Evolutionary conservation across 2,113 vertebrate species (phyloP).

Genomic region (Piaya cayana): DNA sequence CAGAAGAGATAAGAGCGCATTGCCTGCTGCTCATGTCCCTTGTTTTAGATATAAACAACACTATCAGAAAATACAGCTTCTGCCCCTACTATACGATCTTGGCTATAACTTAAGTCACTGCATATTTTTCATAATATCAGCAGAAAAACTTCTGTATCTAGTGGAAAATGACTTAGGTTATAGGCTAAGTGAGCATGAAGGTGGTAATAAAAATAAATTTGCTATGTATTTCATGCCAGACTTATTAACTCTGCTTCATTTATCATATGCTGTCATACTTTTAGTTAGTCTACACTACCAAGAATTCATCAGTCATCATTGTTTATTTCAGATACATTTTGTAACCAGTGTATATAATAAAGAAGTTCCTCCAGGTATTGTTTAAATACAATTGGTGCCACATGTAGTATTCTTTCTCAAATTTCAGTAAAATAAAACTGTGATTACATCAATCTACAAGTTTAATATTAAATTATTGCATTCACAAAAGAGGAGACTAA

Average conservation of each 20-base stretch:
- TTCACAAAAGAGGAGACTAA: constrained; percentile 44
- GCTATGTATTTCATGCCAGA: not conserved
- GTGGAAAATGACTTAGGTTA: not conserved
- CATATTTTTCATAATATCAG: not conserved
- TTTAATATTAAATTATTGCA: constrained; percentile 21
- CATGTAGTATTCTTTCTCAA: not conserved
- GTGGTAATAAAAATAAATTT: constrained; percentile 21
- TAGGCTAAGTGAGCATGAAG: not conserved
- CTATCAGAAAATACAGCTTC: not conserved
- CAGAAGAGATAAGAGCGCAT: not conserved
- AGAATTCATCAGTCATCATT: not conserved
- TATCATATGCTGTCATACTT: not conserved
- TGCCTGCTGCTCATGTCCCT: not conserved
- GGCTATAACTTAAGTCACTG: not conserved
- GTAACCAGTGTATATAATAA: not conserved
- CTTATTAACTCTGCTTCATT: not conserved
- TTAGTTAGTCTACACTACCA: not conserved
- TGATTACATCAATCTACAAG: not conserved
- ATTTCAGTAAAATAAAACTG: constrained; percentile 21
- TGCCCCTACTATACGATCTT: not conserved
- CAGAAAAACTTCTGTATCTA: not conserved
- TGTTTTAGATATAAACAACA: not conserved
- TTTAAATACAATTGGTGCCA: not conserved
- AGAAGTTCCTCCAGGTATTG: not conserved
- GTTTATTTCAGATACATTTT: not conserved